Evolutionary conservation across 2,888 invertebrate species (phyloP), one percentile per base, ranked within the genome.

Genomic region (Argyresthia goedartella): DNA sequence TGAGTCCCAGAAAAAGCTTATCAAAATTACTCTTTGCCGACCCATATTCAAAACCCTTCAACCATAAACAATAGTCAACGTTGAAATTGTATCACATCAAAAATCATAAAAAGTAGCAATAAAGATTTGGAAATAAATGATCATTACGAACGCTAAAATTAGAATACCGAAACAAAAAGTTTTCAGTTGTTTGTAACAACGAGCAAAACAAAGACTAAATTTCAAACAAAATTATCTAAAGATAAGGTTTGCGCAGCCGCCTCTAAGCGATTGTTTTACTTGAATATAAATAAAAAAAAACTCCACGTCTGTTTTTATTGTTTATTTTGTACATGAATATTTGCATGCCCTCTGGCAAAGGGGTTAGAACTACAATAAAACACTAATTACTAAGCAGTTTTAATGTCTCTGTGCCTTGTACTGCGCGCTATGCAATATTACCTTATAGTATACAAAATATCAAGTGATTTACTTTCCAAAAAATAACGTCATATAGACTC

Each of bases 331-430:
- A 55, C 56, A 34, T 51, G 56, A 59, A 61, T 65, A 64, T 67
- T 66, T 60, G 54, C 59, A 60, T 57, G 60, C 62, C 61, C 60
- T 53, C 67, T 60, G 63, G 59, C 61, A 59, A 62, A 57, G 56
- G 53, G 58, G 56, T 56, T 55, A 54, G 58, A 57, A 61, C 58
- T 55, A 58, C 64, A 57, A 65, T 67, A 67, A 68, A 69, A 67
- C 64, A 61, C 67, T 69, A 68, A 69, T 68, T 69, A 67, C 68
- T 54, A 59, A 59, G 56, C 59, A 61, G 57, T 56, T 60, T 63
- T 63, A 33, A 42, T 42, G n/a, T 50, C 42, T 16, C 1, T 10
- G 43, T 39, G 39, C 39, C 39, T 3, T 39, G 25, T 4, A 25
- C 25, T 6, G 2, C 25, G 2, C 25, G 2, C 6, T 25, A 6